A percentile compares a stretch with the other conserved stretches of the same genome.
phyloP scores from a whole-genome alignment of 2,888 invertebrate genomes.

The Danaus chrysippus region DNA sequence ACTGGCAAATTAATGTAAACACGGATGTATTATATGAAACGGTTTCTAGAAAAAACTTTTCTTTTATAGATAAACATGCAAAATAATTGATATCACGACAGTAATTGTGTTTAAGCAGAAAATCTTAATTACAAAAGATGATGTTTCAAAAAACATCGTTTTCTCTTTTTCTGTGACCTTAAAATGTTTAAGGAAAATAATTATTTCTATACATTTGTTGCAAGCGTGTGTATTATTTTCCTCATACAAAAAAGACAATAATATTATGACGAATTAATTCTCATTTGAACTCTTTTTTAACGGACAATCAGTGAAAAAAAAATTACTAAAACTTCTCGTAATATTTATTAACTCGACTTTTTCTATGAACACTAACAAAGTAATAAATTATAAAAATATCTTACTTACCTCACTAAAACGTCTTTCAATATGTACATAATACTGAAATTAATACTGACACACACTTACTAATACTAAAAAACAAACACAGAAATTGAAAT shows the following conservation, averaged over 20 bases:
- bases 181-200: neutral
- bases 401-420: slow-evolving; percentile 62
- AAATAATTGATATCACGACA: neutral
- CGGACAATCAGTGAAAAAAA: neutral
- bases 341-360: no score
- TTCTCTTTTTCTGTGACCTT: slow-evolving; percentile 4
- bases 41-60: no score
- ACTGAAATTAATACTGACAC: slow-evolving; percentile 39
- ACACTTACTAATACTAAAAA: slow-evolving; percentile 34
- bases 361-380: neutral
- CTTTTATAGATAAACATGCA: neutral
- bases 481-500: slow-evolving; percentile 32
- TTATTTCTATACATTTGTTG: neutral
- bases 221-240: neutral
- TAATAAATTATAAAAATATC: neutral
- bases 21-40: no score
- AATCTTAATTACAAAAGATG: neutral
- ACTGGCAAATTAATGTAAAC: no score
- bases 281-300: neutral
- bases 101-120: neutral
- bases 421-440: slow-evolving; percentile 55
- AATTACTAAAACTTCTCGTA: neutral
- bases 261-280: neutral
- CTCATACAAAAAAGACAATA: neutral
- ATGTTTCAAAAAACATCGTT: neutral